Evolutionary conservation across 2,888 invertebrate genomes (phyloP).

Genomic region (Heliothis peltigera): DNA sequence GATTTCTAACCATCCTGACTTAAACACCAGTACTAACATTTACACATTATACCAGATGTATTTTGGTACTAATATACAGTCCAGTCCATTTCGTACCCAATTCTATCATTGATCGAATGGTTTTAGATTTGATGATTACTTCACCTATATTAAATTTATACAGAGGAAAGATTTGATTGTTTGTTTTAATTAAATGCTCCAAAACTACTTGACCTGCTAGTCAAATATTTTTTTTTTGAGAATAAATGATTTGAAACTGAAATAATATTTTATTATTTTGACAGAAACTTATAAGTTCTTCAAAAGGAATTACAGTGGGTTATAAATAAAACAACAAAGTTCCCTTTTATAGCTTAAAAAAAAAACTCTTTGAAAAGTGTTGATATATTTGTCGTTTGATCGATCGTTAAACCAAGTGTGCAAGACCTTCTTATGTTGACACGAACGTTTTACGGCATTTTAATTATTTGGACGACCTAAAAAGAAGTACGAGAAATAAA

Average conservation of each 20-base stretch:
- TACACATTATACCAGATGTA: neutral
- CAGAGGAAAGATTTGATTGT: too few relatives aligned
- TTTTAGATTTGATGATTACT: neutral
- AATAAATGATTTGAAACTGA: too few relatives aligned
- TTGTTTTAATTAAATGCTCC: too few relatives aligned
- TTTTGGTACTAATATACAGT: slow-evolving; percentile 60
- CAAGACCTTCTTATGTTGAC: slow-evolving; percentile 31
- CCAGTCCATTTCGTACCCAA: slow-evolving; percentile 43
- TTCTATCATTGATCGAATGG: too few relatives aligned
- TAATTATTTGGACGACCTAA: slow-evolving; percentile 51
- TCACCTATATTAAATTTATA: too few relatives aligned
- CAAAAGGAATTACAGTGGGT: too few relatives aligned
- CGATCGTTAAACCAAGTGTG: slow-evolving; percentile 37
- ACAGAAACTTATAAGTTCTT: too few relatives aligned
- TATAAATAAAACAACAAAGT: slow-evolving; percentile 21
- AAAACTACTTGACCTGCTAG: too few relatives aligned
- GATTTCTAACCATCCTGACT: slow-evolving; percentile 2
- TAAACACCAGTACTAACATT: neutral
- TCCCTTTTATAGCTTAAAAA: neutral
- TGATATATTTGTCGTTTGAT: slow-evolving; percentile 22
- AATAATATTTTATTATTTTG: neutral
- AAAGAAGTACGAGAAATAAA: slow-evolving; percentile 62
- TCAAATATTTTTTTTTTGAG: too few relatives aligned
- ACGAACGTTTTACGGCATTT: slow-evolving; percentile 46
- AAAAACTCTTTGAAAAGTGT: slow-evolving; percentile 2